Percentiles rank a stretch among this genome's conserved stretches.
Conservation (phyloP, 2,888 invertebrate genomes). For the Esperia sulphurella region DNA sequence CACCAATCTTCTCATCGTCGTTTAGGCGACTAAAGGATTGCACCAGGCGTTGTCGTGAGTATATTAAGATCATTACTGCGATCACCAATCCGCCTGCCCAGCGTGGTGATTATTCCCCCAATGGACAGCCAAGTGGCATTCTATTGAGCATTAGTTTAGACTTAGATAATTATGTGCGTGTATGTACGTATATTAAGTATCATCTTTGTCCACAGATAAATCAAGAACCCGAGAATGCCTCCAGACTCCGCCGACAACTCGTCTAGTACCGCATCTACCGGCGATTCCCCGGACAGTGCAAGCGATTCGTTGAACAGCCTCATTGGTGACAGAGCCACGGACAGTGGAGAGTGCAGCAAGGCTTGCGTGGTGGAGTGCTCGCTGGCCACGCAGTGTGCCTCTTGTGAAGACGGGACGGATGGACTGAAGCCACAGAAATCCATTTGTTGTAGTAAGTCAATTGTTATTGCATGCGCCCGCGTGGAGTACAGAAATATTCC, state of each 20-base stretch:
- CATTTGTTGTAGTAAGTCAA: slow-evolving; percentile 41
- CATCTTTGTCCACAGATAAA: not conserved
- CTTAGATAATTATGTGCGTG: too few relatives aligned
- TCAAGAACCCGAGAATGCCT: not conserved
- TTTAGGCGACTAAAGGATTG: too few relatives aligned
- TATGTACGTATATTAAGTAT: too few relatives aligned
- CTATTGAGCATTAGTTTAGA: too few relatives aligned
- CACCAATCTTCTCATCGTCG: too few relatives aligned
- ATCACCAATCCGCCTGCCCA: too few relatives aligned
- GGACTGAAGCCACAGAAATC: slow-evolving; percentile 18
- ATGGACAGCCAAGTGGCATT: too few relatives aligned
- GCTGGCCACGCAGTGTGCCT: slow-evolving; percentile 20
- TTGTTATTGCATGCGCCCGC: not conserved
- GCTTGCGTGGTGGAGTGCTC: slow-evolving; percentile 21
- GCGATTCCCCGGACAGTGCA: slow-evolving; percentile 17
- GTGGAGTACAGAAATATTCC: too few relatives aligned
- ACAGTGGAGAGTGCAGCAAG: slow-evolving; percentile 19
- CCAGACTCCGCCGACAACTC: not conserved
- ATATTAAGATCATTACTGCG: too few relatives aligned
- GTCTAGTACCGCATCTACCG: not conserved
- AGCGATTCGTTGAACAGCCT: slow-evolving; percentile 41
- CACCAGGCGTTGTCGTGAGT: too few relatives aligned
- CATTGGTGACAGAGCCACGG: slow-evolving; percentile 21
- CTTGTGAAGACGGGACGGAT: slow-evolving; percentile 23
- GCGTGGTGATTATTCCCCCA: too few relatives aligned